Evolutionary conservation across 2,888 invertebrate genomes (phyloP), one percentile per base, ranked within the genome.

Genomic region (Lutraria lutraria): DNA sequence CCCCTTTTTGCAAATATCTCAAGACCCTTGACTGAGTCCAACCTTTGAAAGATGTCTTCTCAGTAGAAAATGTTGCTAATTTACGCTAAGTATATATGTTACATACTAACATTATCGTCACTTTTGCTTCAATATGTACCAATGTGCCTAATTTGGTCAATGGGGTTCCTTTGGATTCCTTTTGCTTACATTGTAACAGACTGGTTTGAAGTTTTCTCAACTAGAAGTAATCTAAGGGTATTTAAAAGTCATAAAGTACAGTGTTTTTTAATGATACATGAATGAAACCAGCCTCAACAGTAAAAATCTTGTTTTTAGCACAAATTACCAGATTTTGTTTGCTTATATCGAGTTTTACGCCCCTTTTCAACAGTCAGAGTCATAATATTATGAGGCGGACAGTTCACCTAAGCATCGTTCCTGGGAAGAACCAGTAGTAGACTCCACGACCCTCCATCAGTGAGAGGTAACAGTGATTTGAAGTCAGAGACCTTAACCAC

Each of bases 111-210:
- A 25, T 56, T 21, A 63, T 83, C 56, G 16, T 63, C 63, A 21
- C 81, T 60, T 83, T 83, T 34, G 31, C 34, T 60, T 31, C 29
- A 34, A 56, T 83, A 19, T 60, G 63, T 63, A 31, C 82, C 21
- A 34, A 83, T 83, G 60, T 83, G 63, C 82, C 82, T 83, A 83
- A 63, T 83, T 83, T 63, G 34, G 82, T 83, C 82, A 34, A 63
- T 83, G 63, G 82, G 82, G 82, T 60, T 83, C 63, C 82, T 56
- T 63, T 83, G 31, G 56, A 60, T 34, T 34, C 60, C 76, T 76
- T 76, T 31, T 25, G 25, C 63, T 25, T 68, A 10, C 25, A 68
- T 68, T 13, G n/a, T 25, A 25, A 25, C 12, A 68, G 63, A 68
- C 63, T 68, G 63, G 63, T 25, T 68, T 25, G 25, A 12, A 25